These are phyloP conservation scores for Balaenoptera acutorostrata DNA, from an alignment of 2,113 vertebrate species.

Conservation along the genomic window DNA sequence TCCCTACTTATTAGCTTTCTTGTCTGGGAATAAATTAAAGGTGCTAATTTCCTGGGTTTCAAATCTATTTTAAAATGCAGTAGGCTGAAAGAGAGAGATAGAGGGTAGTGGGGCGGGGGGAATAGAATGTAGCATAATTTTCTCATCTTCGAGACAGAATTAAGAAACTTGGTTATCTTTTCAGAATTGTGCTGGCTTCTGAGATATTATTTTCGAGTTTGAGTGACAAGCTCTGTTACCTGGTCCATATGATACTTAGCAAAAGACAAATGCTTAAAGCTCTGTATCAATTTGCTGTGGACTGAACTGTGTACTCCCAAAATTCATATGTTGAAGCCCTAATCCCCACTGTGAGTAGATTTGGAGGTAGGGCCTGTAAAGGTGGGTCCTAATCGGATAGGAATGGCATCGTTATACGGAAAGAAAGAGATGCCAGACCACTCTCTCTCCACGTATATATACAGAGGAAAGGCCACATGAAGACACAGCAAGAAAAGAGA, in stretches of 20 bases:
- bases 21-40: conserved; percentile 52
- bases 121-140: background rate
- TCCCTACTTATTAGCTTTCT: conserved; percentile 57
- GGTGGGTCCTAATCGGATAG: background rate
- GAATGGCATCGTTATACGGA: background rate
- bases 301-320: background rate
- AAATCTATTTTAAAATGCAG: conserved; percentile 49
- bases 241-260: background rate
- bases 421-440: background rate
- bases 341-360: background rate
- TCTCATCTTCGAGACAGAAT: background rate
- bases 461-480: background rate
- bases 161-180: background rate
- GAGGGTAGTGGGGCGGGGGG: too few species aligned
- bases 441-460: background rate
- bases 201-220: background rate
- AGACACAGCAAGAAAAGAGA: background rate
- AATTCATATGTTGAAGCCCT: background rate
- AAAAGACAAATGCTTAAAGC: background rate
- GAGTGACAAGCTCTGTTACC: background rate
- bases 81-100: background rate
- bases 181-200: background rate
- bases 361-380: background rate
- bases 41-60: conserved; percentile 58
- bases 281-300: background rate